A percentile compares a stretch with the other conserved stretches of the same genome.
These are phyloP conservation scores for Alosa sapidissima DNA, from an alignment of 2,797 vertebrate species.

Conservation along the genomic window DNA sequence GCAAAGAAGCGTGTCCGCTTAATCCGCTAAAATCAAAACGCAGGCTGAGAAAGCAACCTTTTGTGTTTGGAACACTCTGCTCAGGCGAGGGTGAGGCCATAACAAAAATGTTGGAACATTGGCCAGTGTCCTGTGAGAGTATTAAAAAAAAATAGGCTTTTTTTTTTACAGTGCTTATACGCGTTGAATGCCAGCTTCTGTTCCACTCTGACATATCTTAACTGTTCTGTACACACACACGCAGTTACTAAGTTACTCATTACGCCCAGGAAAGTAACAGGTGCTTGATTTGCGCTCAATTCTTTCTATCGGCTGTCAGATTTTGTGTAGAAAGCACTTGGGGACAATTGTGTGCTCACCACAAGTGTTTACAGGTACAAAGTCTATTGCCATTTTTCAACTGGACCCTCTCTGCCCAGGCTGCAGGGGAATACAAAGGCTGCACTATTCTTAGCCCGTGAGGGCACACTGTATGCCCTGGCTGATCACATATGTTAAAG, in stretches of 20 bases:
- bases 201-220: constrained; percentile 47
- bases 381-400: constrained; percentile 62
- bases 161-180: constrained; percentile 14
- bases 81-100: not conserved
- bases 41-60: constrained; percentile 3
- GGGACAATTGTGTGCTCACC: constrained; percentile 53
- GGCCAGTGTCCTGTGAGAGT: not conserved
- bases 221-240: constrained; percentile 64
- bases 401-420: not conserved
- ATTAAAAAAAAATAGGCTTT: not conserved
- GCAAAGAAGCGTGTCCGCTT: constrained; percentile 30
- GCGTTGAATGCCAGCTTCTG: constrained; percentile 37
- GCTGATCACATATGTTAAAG: constrained; percentile 56
- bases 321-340: constrained; percentile 52
- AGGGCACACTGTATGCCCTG: constrained; percentile 40
- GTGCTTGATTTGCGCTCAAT: constrained; percentile 67
- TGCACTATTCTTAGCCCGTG: constrained; percentile 53
- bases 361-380: constrained; percentile 69
- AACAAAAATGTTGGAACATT: not conserved
- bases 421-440: constrained; percentile 59
- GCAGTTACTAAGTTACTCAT: constrained; percentile 68
- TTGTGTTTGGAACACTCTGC: not conserved
- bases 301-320: constrained; percentile 50
- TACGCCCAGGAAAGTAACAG: constrained; percentile 67
- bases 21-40: constrained; percentile 24